Evolutionary conservation across 1,140 invertebrate genomes (phyloP).

Genomic region (Ceratosolen fusciceps): DNA sequence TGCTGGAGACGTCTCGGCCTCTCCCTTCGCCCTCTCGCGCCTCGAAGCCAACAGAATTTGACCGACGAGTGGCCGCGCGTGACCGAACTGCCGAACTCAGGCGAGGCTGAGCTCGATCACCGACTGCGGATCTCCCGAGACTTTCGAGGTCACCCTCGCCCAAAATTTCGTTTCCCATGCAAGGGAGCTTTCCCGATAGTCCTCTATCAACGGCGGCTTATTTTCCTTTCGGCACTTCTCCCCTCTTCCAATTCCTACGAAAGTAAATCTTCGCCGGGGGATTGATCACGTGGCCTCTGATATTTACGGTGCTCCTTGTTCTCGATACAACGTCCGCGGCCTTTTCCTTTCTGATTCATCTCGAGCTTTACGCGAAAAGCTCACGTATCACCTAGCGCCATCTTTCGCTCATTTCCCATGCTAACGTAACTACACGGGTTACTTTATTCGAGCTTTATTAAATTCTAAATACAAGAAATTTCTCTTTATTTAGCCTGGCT

Average conservation of each 20-base stretch:
- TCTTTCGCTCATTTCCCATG: no score
- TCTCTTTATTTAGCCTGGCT: no score
- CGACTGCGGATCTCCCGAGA: not conserved
- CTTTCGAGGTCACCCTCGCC: not conserved
- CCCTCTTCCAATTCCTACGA: not conserved
- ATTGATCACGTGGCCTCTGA: not conserved
- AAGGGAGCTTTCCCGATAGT: not conserved
- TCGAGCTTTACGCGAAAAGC: no score
- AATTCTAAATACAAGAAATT: no score
- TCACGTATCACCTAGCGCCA: no score
- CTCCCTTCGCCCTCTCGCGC: constrained; percentile 4
- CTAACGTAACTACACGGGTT: no score
- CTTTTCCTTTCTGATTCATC: no score
- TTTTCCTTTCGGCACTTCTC: not conserved
- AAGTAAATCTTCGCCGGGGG: not conserved
- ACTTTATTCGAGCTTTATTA: no score
- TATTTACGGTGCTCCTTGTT: not conserved
- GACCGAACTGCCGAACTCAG: constrained; percentile 6
- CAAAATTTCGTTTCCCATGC: not conserved
- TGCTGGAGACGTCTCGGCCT: constrained; percentile 4
- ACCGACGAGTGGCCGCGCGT: not conserved
- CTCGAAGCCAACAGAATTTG: no score
- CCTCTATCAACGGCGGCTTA: not conserved
- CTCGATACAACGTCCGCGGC: not conserved
- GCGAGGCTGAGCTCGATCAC: constrained; percentile 12